Evolutionary conservation across 2,113 vertebrate species (phyloP), one percentile per base, ranked within the genome.

Genomic region (Melanocharis versteri): DNA sequence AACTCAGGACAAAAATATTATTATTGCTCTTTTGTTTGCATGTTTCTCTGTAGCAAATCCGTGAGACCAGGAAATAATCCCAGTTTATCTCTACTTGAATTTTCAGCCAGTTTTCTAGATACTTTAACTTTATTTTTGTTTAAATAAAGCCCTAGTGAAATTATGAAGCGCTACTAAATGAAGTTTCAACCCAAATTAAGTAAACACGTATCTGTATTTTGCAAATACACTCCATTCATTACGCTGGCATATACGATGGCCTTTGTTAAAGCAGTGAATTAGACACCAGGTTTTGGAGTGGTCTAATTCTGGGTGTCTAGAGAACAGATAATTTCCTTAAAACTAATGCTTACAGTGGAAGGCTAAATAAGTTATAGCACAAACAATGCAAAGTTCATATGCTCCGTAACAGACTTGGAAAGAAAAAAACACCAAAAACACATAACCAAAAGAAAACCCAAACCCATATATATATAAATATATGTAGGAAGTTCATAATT

Each of bases 1-100:
- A 96, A 40, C 27, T 87, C 54, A 44, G 42, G 15, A 66, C 23
- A 70, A 30, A 90, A 92, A 83, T 72, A 68, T 68, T 53, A 77
- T 35, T 83, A 70, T 35, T 84, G 23, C 3, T 83, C 26, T 81
- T 76, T 83, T 70, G 33, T 87, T 78, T 20, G 50, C 26, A 44
- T 50, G 19, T 15, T 61, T 71, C 30, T 85, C 28, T 69, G 39
- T 11, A 77, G 21, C 16, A 68, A 72, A 90, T 69, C 3, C 0
- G 0, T 64, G 37, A 88, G 40, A 64, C 8, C 9, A 40, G 15
- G 7, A 9, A 77, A 1, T 50, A 90, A 91, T 53, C 13, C 23
- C 17, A 57, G 11, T 47, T 87, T 75, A 13, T 69, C 35, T 53
- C 39, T 18, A 30, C 51, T 64, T 2, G 8, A 58, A 58, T 84